phyloP scores from a whole-genome alignment of 2,113 vertebrate genomes.

The Ammodramus savannarum region DNA sequence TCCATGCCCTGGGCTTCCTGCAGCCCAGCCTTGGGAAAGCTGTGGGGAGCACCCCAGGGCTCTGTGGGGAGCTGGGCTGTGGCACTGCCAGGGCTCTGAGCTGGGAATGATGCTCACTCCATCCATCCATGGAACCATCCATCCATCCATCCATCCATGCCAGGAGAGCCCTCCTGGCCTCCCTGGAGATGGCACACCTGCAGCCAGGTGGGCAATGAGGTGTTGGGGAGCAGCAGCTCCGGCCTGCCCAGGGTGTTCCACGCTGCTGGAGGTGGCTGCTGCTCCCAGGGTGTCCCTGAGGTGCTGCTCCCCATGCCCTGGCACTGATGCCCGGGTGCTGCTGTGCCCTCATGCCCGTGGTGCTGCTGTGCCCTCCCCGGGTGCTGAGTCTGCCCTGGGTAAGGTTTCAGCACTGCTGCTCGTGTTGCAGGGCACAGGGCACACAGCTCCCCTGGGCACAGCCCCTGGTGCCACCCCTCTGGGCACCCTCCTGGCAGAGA shows the following conservation, averaged over 20 bases:
- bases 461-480: not conserved
- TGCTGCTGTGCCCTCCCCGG: no score
- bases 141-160: not conserved
- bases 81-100: not conserved
- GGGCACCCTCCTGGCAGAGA: not conserved
- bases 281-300: no score
- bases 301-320: not conserved
- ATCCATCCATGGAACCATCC: not conserved
- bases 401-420: not conserved
- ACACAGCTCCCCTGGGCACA: accelerated
- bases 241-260: accelerated
- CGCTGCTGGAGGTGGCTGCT: no score
- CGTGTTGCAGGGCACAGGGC: not conserved
- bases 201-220: accelerated
- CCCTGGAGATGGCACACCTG: accelerated
- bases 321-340: not conserved
- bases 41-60: not conserved
- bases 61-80: not conserved
- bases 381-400: not conserved
- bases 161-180: not conserved
- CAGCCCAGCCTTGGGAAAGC: not conserved
- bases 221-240: not conserved
- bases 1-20: not conserved
- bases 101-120: not conserved
- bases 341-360: accelerated